Evolutionary conservation across 2,888 invertebrate species (phyloP), one percentile per base, ranked within the genome.

Genomic region (Lasioglossum lativentre): DNA sequence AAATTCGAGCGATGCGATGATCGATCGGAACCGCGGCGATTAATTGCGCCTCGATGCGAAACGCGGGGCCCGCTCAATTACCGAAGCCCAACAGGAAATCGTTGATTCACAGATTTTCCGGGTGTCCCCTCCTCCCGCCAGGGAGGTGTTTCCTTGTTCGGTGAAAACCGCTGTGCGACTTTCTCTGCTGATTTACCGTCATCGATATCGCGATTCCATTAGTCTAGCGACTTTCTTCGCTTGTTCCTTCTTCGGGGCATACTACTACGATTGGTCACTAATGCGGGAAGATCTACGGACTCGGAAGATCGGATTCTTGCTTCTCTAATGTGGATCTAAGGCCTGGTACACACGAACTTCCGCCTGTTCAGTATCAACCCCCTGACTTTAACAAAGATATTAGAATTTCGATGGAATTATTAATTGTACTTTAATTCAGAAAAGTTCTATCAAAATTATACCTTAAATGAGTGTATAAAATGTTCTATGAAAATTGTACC

Each of bases 141-240:
- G 47, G 52, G n/a, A n/a, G n/a, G n/a, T n/a, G 75, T 78, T 83
- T 71, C 63, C 81, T 34, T 42, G 77, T 74, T 78, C 66, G 85
- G 78, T 70, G 85, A 82, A 80, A 77, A 83, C 70, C 52, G 2
- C 45, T 45, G 40, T 47, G 70, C 63, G 47, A 84, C 84, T 85
- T 85, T 85, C 85, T 85, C 84, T 45, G 30, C 52, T 71, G 84
- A 76, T 85, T 83, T 74, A 80, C 52, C 68, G 79, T 80, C 85
- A 52, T 76, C 75, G 84, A 85, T 70, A 47, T 42, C 56, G 30
- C 14, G 71, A 45, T 27, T 40, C 77, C 73, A 78, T 82, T 78
- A 27, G 59, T 59, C 75, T n/a, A 56, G 38, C 19, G 70, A 83
- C 83, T 72, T 85, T 72, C 83, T 45, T 27, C 42, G n/a, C 52